Base-by-base conservation (phyloP, 2,797 vertebrate genomes). In the Pachyuromys duprasi region DNA sequence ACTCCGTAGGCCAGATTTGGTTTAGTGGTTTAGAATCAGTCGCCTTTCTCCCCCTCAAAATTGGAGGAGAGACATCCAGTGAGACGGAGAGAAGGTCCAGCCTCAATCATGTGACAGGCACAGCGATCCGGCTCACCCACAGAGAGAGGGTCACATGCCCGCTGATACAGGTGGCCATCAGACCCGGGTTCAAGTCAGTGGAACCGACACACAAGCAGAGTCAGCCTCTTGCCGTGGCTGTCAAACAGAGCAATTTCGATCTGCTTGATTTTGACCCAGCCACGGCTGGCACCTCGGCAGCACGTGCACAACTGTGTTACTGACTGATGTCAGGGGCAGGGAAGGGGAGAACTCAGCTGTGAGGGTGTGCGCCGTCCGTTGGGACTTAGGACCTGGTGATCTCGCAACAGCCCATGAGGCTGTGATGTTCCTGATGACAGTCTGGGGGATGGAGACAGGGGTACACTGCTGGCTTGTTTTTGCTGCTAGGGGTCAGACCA, bases 11-110 rank as follows among this genome's bases (percentile, higher is more conserved):
- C 95, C 96, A 93, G 81, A 94, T 90, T 94, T 5, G 3, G 92
- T 94, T 95, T 94, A 81, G 95, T 4, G 1, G 78, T 86, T 94
- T 82, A 8, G 79, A 91, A 90, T 70, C 89, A 75, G 81, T 95
- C 65, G 72, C 76, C 62, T 94, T 72, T 81, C 2, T 89, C 95
- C 95, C 89, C 49, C 49, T 11, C 49, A 11, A 49, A 49, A 11
- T 49, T 11, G 8, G 74, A 28, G 26, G 15, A 36, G 26, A 60
- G 53, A 45, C n/a, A 49, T 24, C 7, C 20, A 24, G 2, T 82
- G 65, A 86, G 63, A 53, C 31, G 15, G 12, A 72, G 53, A 62
- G 33, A 45, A 57, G 17, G 49, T 12, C 26, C 62, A 18, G 49
- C 55, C 42, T 33, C 1, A 18, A 49, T 74, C n/a, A 0, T 0